A percentile compares a stretch with the other conserved stretches of the same genome.
These are phyloP conservation scores for Phataginus tricuspis DNA, from an alignment of 2,797 vertebrate species.

Conservation along the genomic window DNA sequence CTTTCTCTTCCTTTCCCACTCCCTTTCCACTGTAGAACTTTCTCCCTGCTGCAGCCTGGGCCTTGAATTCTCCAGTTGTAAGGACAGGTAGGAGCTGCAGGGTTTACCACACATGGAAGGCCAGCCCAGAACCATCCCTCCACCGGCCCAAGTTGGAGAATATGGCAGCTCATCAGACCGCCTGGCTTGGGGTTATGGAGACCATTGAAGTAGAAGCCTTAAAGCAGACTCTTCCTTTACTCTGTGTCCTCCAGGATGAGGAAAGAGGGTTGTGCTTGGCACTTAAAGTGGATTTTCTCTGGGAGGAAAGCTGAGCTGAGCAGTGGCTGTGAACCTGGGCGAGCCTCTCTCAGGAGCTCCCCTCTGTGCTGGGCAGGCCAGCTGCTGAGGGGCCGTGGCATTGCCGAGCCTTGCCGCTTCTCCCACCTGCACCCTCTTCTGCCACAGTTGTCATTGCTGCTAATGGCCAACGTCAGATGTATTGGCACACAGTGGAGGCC, in stretches of 20 bases:
- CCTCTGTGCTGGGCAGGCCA: not conserved
- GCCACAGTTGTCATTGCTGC: conserved; percentile 44
- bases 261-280: not conserved
- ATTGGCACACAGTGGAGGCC: not conserved
- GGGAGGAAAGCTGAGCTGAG: conserved; percentile 29
- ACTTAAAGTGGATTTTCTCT: conserved; percentile 15
- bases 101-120: not conserved
- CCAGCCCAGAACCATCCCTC: not conserved
- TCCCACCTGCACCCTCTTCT: not conserved
- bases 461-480: conserved; percentile 47
- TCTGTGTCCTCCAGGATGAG: not conserved
- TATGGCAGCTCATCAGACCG: not conserved
- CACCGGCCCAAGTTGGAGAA: not conserved
- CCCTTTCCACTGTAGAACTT: not conserved
- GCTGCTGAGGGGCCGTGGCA: not conserved
- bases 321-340: not conserved
- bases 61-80: not conserved
- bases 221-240: not conserved
- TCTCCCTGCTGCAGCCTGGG: not conserved
- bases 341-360: not conserved
- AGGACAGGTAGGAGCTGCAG: not conserved
- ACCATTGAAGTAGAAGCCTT: not conserved
- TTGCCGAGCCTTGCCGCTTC: not conserved
- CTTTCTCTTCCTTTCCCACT: not conserved
- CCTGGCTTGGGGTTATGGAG: not conserved